phyloP scores from a whole-genome alignment of 1,140 invertebrate species.

The Cotesia glomerata region DNA sequence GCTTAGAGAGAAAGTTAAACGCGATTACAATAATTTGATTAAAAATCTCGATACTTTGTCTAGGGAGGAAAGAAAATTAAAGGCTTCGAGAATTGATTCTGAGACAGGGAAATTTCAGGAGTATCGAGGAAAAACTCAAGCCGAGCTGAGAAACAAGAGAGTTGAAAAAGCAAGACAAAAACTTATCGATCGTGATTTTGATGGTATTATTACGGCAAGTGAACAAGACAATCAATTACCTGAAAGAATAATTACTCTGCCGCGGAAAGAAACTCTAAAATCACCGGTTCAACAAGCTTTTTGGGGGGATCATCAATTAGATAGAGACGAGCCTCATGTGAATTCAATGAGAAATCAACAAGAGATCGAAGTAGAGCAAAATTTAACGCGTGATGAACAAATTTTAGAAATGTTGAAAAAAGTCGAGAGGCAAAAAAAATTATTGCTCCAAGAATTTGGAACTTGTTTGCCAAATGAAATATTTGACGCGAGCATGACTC shows the following conservation, averaged over 20 bases:
- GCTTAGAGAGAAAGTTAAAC: slow-evolving; percentile 59
- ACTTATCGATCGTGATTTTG: not conserved
- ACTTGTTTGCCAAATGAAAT: slow-evolving; percentile 50
- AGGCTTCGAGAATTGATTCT: not conserved
- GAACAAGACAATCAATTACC: not conserved
- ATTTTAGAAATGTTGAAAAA: slow-evolving; percentile 53
- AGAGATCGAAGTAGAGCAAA: slow-evolving; percentile 19
- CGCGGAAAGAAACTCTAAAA: not conserved
- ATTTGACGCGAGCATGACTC: slow-evolving; percentile 46
- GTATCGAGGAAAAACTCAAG: not conserved
- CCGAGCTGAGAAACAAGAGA: not conserved
- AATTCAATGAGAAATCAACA: not conserved
- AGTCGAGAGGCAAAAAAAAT: slow-evolving; percentile 51
- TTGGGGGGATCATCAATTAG: not conserved
- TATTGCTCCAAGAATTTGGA: slow-evolving; percentile 52
- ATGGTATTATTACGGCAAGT: not conserved
- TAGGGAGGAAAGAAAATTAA: slow-evolving; percentile 51
- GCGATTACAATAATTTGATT: slow-evolving; percentile 61
- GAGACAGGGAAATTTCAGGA: not conserved
- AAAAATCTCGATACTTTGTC: slow-evolving; percentile 52
- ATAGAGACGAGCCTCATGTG: not conserved
- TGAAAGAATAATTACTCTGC: not conserved
- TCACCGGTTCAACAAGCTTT: not conserved
- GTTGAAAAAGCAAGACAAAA: not conserved
- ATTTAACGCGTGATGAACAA: slow-evolving; percentile 48